phyloP scores from a whole-genome alignment of 2,113 vertebrate genomes.

The Pomatorhinus ruficollis region DNA sequence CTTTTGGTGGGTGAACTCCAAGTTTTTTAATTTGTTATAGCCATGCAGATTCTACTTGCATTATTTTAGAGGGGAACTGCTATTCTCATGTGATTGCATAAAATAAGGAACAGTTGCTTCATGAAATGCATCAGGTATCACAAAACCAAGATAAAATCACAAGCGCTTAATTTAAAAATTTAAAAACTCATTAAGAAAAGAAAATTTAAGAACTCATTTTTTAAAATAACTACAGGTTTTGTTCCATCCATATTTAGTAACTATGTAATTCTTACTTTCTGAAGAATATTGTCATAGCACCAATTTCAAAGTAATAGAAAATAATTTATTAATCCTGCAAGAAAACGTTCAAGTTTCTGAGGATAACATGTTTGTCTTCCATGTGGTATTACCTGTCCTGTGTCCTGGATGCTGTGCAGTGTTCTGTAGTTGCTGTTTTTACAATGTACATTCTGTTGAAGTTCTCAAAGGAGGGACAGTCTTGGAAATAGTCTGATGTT shows the following conservation, averaged over 20 bases:
- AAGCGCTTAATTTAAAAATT: not conserved
- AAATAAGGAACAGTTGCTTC: constrained; percentile 21
- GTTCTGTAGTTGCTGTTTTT: not conserved
- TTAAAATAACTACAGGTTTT: not conserved
- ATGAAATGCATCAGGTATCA: not conserved
- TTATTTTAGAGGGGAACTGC: not conserved
- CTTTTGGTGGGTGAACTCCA: not conserved
- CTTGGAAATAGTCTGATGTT: not conserved
- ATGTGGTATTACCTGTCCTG: not conserved
- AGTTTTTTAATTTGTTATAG: not conserved
- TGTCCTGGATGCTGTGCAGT: not conserved
- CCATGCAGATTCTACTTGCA: not conserved
- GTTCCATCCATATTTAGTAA: not conserved
- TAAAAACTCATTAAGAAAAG: too few relatives aligned
- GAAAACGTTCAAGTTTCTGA: not conserved
- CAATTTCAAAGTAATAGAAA: not conserved
- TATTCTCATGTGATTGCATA: not conserved
- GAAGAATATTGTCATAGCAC: not conserved
- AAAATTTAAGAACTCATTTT: not conserved
- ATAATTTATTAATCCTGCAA: not conserved
- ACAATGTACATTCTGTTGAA: not conserved
- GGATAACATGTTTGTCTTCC: not conserved
- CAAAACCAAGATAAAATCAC: constrained; percentile 15
- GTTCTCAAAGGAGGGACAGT: not conserved
- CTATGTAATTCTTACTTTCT: not conserved